Evolutionary conservation across 2,797 vertebrate species (phyloP).

Genomic region (Pampus argenteus): DNA sequence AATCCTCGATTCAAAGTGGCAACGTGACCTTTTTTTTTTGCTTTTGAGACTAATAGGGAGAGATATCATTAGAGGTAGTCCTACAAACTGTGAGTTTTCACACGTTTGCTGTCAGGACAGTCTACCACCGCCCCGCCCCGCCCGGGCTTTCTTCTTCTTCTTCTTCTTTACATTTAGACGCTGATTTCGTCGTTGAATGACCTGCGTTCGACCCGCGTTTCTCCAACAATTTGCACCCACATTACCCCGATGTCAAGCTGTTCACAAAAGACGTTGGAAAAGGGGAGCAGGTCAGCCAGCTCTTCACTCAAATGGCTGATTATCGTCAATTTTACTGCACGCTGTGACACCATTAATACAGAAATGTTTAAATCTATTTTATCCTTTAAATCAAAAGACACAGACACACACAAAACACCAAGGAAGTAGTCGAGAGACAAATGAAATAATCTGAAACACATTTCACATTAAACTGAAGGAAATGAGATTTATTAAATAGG

Average conservation of each 20-base stretch:
- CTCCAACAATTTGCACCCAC: not conserved
- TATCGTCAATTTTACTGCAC: not conserved
- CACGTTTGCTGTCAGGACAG: constrained; percentile 49
- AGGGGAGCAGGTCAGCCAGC: not conserved
- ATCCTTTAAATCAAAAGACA: constrained; percentile 2
- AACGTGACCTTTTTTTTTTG: constrained; percentile 67
- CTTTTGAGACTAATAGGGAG: constrained; percentile 64
- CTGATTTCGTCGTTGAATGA: not conserved
- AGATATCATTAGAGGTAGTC: constrained; percentile 60
- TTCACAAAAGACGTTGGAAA: constrained; percentile 1
- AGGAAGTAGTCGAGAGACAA: no score
- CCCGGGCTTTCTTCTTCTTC: not conserved
- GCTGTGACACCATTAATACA: constrained; percentile 13
- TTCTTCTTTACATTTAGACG: constrained; percentile 29
- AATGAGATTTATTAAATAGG: constrained; percentile 34
- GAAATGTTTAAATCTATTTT: not conserved
- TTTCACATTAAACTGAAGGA: constrained; percentile 57
- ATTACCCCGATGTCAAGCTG: not conserved
- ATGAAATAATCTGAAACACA: constrained; percentile 44
- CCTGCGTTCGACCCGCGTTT: not conserved
- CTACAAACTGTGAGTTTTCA: constrained; percentile 62
- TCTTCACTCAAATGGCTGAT: not conserved
- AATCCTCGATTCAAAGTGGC: not conserved
- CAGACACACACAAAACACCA: no score
- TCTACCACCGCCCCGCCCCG: constrained; percentile 39